Evolutionary conservation across 1,140 invertebrate genomes (phyloP), one percentile per base, ranked within the genome.

Genomic region (Magallana gigas): DNA sequence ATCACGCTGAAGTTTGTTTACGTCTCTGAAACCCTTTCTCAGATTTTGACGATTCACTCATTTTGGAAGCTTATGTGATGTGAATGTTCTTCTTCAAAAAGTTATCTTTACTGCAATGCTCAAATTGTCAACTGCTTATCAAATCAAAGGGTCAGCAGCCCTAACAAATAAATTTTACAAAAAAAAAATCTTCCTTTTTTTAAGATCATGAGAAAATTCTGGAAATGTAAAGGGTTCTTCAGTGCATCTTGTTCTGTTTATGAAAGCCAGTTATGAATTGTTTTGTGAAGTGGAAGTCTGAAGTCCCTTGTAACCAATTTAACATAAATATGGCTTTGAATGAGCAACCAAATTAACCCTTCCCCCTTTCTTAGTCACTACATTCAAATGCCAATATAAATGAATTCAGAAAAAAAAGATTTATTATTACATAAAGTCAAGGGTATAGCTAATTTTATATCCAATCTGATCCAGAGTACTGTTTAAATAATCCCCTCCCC

Each of bases 1-100:
- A 76, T 76, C 68, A 76, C 4, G 68, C 68, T 76, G 68, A 76
- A 23, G 36, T 76, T 76, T 76, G 68, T 76, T 76, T 76, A 76
- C 68, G 36, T 76, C 68, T 29, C 9, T 12, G 36, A 76, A 76
- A 29, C 9, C 36, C 68, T 23, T 23, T 12, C 23, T 29, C 18
- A 0, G 68, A 29, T 76, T 76, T 23, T 29, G 23, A 36, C 36
- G 36, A 14, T 29, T 76, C 18, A 36, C 68, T 71, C 29, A 76
- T 76, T 76, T 48, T 76, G 11, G 23, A 76, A 76, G 36, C 9
- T 76, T 29, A 18, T 76, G 68, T 76, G 68, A 76, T 76, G 68
- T 76, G 3, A 4, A 36, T 76, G 68, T 76, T 76, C 29, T 76
- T 48, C 36, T 48, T 48, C 36, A 4, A 48, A 48, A 48, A 29